Percentiles rank a stretch among this genome's conserved stretches.
phyloP scores from a whole-genome alignment of 2,888 invertebrate species.

The Andrena praecox region DNA sequence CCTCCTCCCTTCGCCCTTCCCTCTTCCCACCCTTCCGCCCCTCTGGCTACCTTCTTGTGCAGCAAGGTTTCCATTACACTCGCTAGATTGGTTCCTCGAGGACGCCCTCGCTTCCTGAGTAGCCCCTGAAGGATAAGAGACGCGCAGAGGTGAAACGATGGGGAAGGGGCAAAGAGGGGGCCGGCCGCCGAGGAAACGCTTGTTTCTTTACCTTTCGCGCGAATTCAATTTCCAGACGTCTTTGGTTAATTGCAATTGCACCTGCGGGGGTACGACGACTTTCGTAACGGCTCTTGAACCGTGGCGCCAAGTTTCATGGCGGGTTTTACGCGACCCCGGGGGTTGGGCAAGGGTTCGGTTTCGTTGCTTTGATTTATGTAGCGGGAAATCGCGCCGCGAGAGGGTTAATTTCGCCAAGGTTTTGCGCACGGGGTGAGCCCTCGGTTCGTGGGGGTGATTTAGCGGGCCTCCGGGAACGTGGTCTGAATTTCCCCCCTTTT shows the following conservation, averaged over 20 bases:
- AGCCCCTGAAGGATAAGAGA: conserved; percentile 33
- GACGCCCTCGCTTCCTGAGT: conserved; percentile 36
- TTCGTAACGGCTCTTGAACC: conserved; percentile 12
- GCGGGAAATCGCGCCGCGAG: conserved; percentile 37
- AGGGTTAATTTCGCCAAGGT: conserved; percentile 40
- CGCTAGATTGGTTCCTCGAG: conserved; percentile 66
- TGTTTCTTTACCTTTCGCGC: conserved; percentile 63
- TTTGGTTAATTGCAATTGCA: conserved; percentile 68
- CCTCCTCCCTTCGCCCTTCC: neutral
- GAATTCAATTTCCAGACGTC: conserved; percentile 68
- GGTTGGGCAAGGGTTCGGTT: neutral
- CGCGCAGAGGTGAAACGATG: conserved; percentile 12
- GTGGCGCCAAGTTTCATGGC: conserved; percentile 10
- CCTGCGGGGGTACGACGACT: conserved; percentile 27
- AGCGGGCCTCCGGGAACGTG: neutral
- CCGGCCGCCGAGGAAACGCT: conserved; percentile 13
- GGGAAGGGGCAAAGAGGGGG: neutral
- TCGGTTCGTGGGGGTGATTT: conserved; percentile 23
- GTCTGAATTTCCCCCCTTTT: neutral
- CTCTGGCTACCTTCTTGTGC: conserved; percentile 6
- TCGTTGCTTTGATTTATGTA: conserved; percentile 45
- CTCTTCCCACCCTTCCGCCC: neutral
- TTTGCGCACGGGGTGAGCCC: conserved; percentile 20
- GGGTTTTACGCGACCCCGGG: conserved; percentile 21
- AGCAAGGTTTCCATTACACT: conserved; percentile 62